These are phyloP conservation scores for Sinohyriopsis cumingii DNA, from an alignment of 2,888 invertebrate genomes.

Conservation along the genomic window DNA sequence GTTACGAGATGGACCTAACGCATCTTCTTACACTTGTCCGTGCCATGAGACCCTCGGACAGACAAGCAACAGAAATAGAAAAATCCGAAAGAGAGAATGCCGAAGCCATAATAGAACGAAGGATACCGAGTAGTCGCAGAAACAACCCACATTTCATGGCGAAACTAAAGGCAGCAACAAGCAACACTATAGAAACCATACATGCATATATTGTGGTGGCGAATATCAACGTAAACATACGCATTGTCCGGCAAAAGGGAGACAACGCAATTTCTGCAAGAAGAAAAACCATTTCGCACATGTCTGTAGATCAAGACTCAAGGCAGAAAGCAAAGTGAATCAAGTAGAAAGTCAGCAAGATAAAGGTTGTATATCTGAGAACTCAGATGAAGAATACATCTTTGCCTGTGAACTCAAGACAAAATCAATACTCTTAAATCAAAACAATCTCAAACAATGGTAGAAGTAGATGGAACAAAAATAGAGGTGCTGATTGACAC, in stretches of 20 bases:
- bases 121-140: too few species aligned
- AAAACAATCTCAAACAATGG: background rate
- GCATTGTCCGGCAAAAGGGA: background rate
- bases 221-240: too few species aligned
- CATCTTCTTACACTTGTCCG: too few species aligned
- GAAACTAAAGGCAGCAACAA: too few species aligned
- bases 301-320: background rate
- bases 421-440: background rate
- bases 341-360: background rate
- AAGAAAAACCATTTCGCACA: constrained; percentile 2
- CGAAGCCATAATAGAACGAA: too few species aligned
- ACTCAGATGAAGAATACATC: background rate
- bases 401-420: background rate
- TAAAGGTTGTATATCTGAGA: background rate
- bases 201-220: too few species aligned
- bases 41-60: too few species aligned
- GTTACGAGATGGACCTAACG: too few species aligned
- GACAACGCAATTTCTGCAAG: background rate
- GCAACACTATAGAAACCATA: too few species aligned
- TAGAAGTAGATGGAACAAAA: background rate
- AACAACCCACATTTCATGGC: too few species aligned
- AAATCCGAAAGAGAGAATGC: too few species aligned
- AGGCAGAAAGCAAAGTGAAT: background rate
- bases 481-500: constrained; percentile 8
- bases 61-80: too few species aligned